These are phyloP conservation scores for Diplolepis rosae DNA, from an alignment of 2,888 invertebrate genomes.

Conservation along the genomic window DNA sequence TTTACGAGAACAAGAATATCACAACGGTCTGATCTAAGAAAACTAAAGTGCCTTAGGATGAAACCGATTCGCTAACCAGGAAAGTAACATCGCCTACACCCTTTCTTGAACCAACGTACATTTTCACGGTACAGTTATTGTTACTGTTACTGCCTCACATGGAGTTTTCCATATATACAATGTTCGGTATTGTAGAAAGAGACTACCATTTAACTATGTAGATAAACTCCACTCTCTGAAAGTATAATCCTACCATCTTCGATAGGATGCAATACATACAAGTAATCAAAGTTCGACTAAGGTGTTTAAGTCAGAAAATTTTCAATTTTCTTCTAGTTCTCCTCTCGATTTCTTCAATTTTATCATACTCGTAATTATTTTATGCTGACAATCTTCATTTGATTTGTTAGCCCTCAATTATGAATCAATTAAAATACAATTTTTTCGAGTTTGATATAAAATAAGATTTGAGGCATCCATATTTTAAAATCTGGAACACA, in stretches of 20 bases:
- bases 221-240: not conserved
- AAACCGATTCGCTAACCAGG: not conserved
- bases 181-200: conserved; percentile 33
- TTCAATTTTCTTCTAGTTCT: not conserved
- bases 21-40: not conserved
- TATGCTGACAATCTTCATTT: not conserved
- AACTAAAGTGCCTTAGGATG: not conserved
- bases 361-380: not conserved
- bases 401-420: too few species aligned
- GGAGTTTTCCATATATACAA: conserved; percentile 31
- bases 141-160: conserved; percentile 44
- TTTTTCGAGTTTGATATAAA: too few species aligned
- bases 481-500: too few species aligned
- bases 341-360: not conserved
- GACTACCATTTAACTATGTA: conserved; percentile 41
- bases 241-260: not conserved
- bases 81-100: conserved; percentile 32
- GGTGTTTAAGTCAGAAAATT: not conserved
- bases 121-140: conserved; percentile 48
- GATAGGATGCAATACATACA: too few species aligned
- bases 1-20: not conserved
- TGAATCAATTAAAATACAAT: too few species aligned
- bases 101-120: conserved; percentile 36
- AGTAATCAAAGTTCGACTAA: not conserved
- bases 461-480: too few species aligned